Base-by-base conservation (phyloP, 2,113 vertebrate genomes). In the Notarius quadriscutis region DNA sequence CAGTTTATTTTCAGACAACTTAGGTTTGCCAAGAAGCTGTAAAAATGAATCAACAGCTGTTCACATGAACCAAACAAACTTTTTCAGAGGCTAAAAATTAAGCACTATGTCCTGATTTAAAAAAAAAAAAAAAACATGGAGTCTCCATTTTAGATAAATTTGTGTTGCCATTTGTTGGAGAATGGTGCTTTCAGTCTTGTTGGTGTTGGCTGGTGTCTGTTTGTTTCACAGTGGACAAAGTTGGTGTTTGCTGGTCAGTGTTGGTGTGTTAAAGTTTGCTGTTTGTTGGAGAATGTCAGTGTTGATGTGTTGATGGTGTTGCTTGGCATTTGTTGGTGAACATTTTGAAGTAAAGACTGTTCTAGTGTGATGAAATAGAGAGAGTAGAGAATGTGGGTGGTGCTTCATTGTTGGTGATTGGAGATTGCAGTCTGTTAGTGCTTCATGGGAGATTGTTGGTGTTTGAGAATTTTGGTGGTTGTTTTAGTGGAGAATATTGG, bases 371-470 rank as follows among this genome's bases (percentile, higher is more conserved):
- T 57, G 57, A 58, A 60, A 7, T 41, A 41, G 4, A 41, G 18
- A 60, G 17, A 60, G 7, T 6, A 60, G 17, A 60, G 58, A 14
- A 58, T 58, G 18, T 58, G 17, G 18, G 20, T 8, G 22, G 27
- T 71, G 30, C 27, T 83, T 55, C 67, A 97, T 22, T 25, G 62
- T 63, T 25, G 1, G 20, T 41, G 41, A 41, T 41, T 41, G 4
- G 41, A 63, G 7, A 25, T 25, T 63, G 60, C 8, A 25, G 60
- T 63, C 17, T 58, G 17, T 18, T 60, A 7, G 62, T 63, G 7
- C 60, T 62, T 62, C 60, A 62, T 34, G 27, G 4, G 41, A 41
- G 41, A 34, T 14, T 14, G n/a, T 69, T 30, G 20, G 12, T 69
- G 15, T 30, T 69, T 4, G 27, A 69, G n/a, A 69, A 69, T 72